Evolutionary conservation across 2,797 vertebrate species (phyloP), one percentile per base, ranked within the genome.

Genomic region (Schizopygopsis pylzovi): DNA sequence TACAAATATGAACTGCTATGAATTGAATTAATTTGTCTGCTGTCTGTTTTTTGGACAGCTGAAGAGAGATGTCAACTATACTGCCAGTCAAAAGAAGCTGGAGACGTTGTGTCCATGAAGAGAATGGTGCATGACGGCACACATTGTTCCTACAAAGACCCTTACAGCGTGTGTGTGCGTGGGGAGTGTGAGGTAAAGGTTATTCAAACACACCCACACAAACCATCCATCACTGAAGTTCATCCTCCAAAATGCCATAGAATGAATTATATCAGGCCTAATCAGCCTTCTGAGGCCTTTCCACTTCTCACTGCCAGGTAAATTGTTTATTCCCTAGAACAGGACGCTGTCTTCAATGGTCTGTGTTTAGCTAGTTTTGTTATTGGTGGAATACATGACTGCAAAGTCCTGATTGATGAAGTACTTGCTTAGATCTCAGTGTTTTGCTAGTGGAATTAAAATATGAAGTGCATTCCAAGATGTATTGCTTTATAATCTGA

Each of bases 91-190:
- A 95, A 94, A 90, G 97, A 98, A 90, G 97, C 95, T 0, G 93
- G 93, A 0, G 96, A 96, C 0, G 95, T 96, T 78, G 97, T 98
- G 2, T 96, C 96, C 85, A 98, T 99, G 97, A 96, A 97, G 85
- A 96, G 97, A 92, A 96, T 97, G 95, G 97, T 97, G 8, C 97
- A 98, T 0, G 98, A 99, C 0, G 98, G 98, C 90, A 99, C 98
- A 0, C 96, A 91, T 63, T 99, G 98, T 91, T 99, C 98, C 87
- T 99, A 99, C 89, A 95, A 95, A 70, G 97, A 99, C 0, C 86
- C 93, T 77, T 94, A 98, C 94, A 99, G 97, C 81, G 92, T 99
- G 89, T 99, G 98, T 0, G 97, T 99, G 90, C 93, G 96, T 67
- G 98, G 98, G 61, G 98, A 99, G 88, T 99, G 98, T 94, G 96